Evolutionary conservation across 2,888 invertebrate species (phyloP), one percentile per base, ranked within the genome.

Genomic region (Ditylenchus weischeri): DNA sequence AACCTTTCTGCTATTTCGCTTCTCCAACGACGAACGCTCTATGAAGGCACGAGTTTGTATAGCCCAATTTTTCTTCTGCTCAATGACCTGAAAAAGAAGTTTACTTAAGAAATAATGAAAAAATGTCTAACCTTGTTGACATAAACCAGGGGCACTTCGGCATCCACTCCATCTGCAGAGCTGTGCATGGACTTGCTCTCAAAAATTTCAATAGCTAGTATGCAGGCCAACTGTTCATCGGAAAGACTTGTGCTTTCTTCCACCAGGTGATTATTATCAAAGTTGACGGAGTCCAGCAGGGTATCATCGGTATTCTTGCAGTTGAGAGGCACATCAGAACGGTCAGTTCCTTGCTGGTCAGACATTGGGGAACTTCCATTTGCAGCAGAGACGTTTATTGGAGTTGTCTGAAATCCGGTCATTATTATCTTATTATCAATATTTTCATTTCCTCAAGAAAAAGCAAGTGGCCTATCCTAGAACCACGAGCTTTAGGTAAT

Each of bases 81-180:
- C 84, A 0, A 89, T 84, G 13, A 89, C 72, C 85, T 87, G 75
- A 60, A 76, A 64, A n/a, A 51, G 60, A 35, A 62, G 4, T 18
- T 38, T 21, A 29, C 29, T 29, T 4, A 29, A 5, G 29, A 29
- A 1, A 5, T 13, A 6, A 43, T 29, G 38, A 11, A 38, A n/a
- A 64, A 62, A 58, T n/a, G 15, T 36, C 36, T 54, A 59, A 78
- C 83, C 43, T 77, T 72, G 15, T 77, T 83, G 59, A 92, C 86
- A 84, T 91, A 93, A 0, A 93, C 90, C 71, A 82, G 87, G 0
- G 92, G 83, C 84, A 93, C 91, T 85, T 95, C 95, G 43, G 88
- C 87, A 48, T 89, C 88, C 8, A 93, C 84, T 62, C 90, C 89
- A 83, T 91, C 90, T 82, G 88, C 88, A 0, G 92, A 91, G 81